Base-by-base conservation (phyloP, 2,888 invertebrate genomes). In the Micropterix aruncella region DNA sequence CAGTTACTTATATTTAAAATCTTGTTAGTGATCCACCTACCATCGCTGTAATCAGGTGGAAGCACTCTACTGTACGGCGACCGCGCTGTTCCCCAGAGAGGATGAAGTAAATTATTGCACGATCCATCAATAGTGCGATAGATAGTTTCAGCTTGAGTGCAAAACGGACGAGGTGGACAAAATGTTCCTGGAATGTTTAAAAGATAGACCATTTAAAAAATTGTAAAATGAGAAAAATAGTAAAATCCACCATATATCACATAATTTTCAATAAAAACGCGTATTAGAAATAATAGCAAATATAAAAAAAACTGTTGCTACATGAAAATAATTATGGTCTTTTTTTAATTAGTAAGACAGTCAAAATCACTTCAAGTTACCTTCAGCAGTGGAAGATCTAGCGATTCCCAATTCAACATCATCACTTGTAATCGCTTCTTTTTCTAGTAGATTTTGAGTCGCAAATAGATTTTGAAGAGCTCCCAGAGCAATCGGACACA, bases 81-180 rank as follows among this genome's bases (percentile, higher is more conserved):
- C 41, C 76, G 65, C 5, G 75, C 70, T 15, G 77, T 71, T 2
- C 93, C 93, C 83, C 86, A 85, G 12, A 74, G 70, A 0, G 83
- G 73, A 47, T 76, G 63, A 3, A 70, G 60, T 1, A 73, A 60
- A 62, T 91, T 92, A 61, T 91, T 93, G 59, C 93, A 94, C 9
- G 81, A 77, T 0, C 93, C 93, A 56, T 87, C 85, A 16, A 83
- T 62, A 2, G 75, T 75, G 44, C 91, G 72, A 61, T 83, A 89
- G 44, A 72, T 76, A 9, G 57, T 60, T 0, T 61, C 59, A 1
- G 61, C 47, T 7, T 54, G 48, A 0, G 65, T 60, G 52, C 80
- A 80, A 0, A 53, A 43, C 0, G 68, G 68, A 2, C 55, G 58
- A 2, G 62, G 55, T 1, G 60, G 65, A 52, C 66, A 57, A 58